Conservation (phyloP, 2,113 vertebrate species). For the Scalopus aquaticus region DNA sequence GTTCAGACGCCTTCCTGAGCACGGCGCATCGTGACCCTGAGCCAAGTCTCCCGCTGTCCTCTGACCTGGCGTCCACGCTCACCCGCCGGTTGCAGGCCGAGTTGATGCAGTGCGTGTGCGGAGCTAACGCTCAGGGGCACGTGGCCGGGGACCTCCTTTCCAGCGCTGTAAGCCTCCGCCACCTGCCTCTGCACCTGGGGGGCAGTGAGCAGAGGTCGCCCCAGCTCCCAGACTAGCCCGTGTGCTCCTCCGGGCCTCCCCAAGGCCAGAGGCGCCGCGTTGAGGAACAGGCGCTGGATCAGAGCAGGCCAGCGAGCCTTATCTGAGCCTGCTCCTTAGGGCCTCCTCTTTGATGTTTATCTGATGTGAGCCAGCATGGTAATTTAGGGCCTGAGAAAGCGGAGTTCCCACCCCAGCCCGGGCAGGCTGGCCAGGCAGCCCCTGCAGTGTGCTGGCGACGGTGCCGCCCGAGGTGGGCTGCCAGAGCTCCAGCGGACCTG, state of each 20-base stretch:
- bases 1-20: neutral
- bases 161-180: too few relatives aligned
- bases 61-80: neutral
- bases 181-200: neutral
- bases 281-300: too few relatives aligned
- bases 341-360: slow-evolving; percentile 21
- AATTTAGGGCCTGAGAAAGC: neutral
- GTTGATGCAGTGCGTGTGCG: too few relatives aligned
- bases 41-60: too few relatives aligned
- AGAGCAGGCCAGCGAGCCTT: neutral
- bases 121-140: too few relatives aligned
- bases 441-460: accelerated
- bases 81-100: too few relatives aligned
- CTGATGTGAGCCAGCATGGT: neutral
- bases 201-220: too few relatives aligned
- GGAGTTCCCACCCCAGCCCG: neutral
- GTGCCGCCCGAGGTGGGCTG: neutral
- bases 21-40: too few relatives aligned
- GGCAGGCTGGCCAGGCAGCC: neutral
- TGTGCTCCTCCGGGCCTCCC: neutral
- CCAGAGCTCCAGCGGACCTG: neutral
- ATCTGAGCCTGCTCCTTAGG: neutral
- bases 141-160: neutral
- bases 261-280: neutral
- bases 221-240: neutral